Evolutionary conservation across 2,888 invertebrate species (phyloP).

Genomic region (Amphipoea oculea): DNA sequence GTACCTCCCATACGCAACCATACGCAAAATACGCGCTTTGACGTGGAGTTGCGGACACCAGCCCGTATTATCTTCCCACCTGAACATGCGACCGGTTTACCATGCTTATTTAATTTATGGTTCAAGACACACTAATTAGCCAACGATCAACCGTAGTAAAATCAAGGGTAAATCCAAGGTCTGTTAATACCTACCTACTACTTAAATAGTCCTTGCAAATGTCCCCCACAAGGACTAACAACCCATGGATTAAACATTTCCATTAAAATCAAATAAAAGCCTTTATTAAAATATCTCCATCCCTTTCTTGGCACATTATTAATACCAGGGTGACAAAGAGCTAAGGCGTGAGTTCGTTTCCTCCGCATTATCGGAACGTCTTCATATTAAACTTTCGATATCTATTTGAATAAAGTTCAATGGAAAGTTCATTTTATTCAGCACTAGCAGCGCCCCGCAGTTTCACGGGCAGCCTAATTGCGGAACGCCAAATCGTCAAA

Average conservation of each 20-base stretch:
- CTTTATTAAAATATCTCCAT: slow-evolving; percentile 36
- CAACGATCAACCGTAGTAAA: neutral
- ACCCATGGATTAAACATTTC: slow-evolving; percentile 20
- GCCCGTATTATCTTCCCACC: too few relatives aligned
- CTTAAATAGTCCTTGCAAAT: neutral
- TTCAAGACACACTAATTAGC: neutral
- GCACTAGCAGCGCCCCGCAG: neutral
- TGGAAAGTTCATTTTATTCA: slow-evolving; percentile 30
- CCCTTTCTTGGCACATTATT: slow-evolving; percentile 43
- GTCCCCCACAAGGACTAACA: neutral
- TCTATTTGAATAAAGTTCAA: slow-evolving; percentile 40
- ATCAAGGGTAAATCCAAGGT: neutral
- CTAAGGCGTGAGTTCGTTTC: slow-evolving; percentile 50
- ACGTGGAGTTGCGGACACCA: too few relatives aligned
- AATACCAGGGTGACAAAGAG: slow-evolving; percentile 48
- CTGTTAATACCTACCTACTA: neutral
- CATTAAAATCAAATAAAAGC: slow-evolving; percentile 36
- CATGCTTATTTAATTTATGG: neutral
- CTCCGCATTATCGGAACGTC: slow-evolving; percentile 38
- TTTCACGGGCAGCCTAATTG: too few relatives aligned
- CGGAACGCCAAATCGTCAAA: too few relatives aligned
- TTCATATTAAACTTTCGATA: slow-evolving; percentile 40
- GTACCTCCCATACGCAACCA: neutral
- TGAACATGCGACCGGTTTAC: neutral
- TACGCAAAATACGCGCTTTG: too few relatives aligned